Evolutionary conservation across 2,888 invertebrate species (phyloP), one percentile per base, ranked within the genome.

Genomic region (Agonum fuliginosum): DNA sequence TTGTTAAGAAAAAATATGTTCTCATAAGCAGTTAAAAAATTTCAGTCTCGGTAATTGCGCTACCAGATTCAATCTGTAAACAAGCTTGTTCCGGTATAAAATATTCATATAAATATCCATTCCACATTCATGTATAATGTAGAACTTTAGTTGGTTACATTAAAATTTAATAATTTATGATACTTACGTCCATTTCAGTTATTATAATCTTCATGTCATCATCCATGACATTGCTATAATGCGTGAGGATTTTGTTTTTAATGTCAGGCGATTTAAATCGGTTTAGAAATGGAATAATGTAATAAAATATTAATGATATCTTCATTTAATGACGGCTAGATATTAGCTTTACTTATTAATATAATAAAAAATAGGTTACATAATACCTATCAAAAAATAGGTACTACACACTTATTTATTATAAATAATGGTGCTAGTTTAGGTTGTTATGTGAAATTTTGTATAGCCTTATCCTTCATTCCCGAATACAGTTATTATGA

Each of bases 51-150:
- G 34, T 62, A 62, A 62, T 54, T 54, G 20, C 24, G 10, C 5
- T 62, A 30, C 17, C 19, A 62, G 62, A 62, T 62, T 37, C 34
- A 30, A 62, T 62, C 62, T 62, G 62, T 62, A 62, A 62, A 62
- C 62, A 62, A 62, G 62, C 30, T 30, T 62, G 62, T 62, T 62
- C 62, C 62, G 62, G 19, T 27, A 62, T 62, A 62, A 62, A 62
- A 62, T 62, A 62, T 62, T 62, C 62, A 62, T 62, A 62, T 34
- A 62, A 62, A 30, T 62, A 62, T 30, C 62, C 62, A 62, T 34
- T 62, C 34, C 34, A 27, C 30, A 17, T 34, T 62, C 34, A 62
- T 62, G 62, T 62, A 62, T 62, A 34, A 62, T 37, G 34, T 20
- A 62, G 17, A 34, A 14, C 34, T 62, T 4, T 62, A 62, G 62